These are phyloP conservation scores for Hydraecia micacea DNA, from an alignment of 2,888 invertebrate species.

Conservation along the genomic window DNA sequence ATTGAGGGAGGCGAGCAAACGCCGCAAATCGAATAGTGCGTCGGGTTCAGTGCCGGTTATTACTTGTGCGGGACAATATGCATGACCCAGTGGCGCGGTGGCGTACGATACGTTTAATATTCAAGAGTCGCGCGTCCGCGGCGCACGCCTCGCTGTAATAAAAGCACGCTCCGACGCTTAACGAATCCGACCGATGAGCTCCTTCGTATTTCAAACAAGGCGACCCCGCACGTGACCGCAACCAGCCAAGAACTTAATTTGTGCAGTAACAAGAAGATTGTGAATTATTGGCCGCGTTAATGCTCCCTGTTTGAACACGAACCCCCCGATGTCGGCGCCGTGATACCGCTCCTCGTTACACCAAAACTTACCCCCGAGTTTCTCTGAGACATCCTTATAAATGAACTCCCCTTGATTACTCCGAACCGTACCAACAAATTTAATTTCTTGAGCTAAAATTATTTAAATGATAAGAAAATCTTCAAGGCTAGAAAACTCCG, in stretches of 20 bases:
- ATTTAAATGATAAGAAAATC: conserved; percentile 42
- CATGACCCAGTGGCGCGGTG: conserved; percentile 88
- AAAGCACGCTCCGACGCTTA: conserved; percentile 90
- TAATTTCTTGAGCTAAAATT: conserved; percentile 46
- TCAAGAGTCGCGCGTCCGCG: conserved; percentile 85
- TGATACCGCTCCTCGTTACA: conserved; percentile 49
- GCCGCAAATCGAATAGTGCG: conserved; percentile 75
- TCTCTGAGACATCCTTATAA: conserved; percentile 38
- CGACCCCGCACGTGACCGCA: conserved; percentile 85
- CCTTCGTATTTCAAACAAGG: conserved; percentile 89
- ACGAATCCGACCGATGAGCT: conserved; percentile 89
- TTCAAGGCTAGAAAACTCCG: conserved; percentile 25
- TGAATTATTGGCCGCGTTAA: conserved; percentile 82
- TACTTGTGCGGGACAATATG: conserved; percentile 82
- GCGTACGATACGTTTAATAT: conserved; percentile 82
- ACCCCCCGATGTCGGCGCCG: conserved; percentile 43
- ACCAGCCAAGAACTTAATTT: conserved; percentile 82
- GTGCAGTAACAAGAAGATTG: conserved; percentile 83
- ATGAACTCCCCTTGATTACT: conserved; percentile 53
- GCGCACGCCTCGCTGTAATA: conserved; percentile 87
- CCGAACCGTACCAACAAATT: conserved; percentile 37
- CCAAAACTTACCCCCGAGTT: conserved; percentile 45
- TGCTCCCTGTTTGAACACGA: conserved; percentile 65
- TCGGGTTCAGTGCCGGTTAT: conserved; percentile 75
- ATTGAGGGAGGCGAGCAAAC: conserved; percentile 43